phyloP scores from a whole-genome alignment of 2,888 invertebrate species.

The Lutraria lutraria region DNA sequence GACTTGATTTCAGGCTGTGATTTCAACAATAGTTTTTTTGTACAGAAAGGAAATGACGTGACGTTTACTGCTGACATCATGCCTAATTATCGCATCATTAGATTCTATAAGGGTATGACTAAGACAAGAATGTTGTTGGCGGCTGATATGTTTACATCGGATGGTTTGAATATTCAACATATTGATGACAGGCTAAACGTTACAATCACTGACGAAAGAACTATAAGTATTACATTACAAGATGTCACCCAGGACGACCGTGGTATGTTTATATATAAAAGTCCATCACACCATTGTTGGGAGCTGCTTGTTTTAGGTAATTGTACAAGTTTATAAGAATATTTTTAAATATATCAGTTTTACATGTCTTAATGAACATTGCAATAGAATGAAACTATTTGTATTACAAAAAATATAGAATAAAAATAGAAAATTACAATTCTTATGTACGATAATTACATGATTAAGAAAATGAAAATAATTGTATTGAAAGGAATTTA shows the following conservation, averaged over 20 bases:
- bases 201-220: background rate
- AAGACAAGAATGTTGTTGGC: background rate
- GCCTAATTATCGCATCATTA: background rate
- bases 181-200: background rate
- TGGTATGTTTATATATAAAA: background rate
- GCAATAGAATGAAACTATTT: background rate
- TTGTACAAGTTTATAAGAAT: too few relatives aligned
- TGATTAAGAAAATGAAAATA: background rate
- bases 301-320: background rate
- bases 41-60: background rate
- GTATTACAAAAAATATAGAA: background rate
- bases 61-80: background rate
- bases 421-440: background rate
- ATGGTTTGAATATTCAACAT: background rate
- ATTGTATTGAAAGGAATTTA: background rate
- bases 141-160: background rate
- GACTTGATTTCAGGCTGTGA: background rate
- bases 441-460: background rate
- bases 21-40: background rate
- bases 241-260: background rate
- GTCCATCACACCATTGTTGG: background rate
- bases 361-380: too few relatives aligned
- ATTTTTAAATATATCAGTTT: background rate
- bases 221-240: background rate
- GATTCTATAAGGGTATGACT: background rate